phyloP scores from a whole-genome alignment of 2,888 invertebrate genomes.

The Nemapogon koenigi region DNA sequence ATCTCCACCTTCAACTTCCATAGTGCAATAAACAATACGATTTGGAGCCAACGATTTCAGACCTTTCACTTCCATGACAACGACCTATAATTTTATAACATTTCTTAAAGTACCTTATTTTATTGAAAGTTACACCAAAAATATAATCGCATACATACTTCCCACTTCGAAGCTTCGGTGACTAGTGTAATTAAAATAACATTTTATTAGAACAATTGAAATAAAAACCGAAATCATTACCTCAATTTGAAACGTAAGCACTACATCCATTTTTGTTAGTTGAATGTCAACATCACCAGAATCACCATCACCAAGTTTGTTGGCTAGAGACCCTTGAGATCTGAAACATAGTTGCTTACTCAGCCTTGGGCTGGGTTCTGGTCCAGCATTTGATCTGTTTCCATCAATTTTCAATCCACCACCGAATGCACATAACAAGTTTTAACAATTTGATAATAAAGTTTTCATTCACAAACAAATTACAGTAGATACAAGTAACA shows the following conservation, averaged over 20 bases:
- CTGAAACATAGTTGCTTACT: conserved; percentile 72
- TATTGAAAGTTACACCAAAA: no score
- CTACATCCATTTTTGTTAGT: conserved; percentile 97
- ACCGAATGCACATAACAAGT: conserved; percentile 17
- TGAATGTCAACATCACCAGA: conserved; percentile 95
- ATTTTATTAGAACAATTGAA: no score
- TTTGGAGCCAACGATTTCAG: conserved; percentile 95
- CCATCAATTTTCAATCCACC: conserved; percentile 29
- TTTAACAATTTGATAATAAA: background rate
- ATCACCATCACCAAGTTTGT: conserved; percentile 92
- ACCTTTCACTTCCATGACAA: conserved; percentile 99
- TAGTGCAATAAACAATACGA: conserved; percentile 99
- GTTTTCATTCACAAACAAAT: conserved; percentile 2
- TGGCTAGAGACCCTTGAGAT: conserved; percentile 89
- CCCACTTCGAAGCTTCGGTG: no score
- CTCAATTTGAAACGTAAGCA: conserved; percentile 95
- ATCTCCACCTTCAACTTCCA: conserved; percentile 99
- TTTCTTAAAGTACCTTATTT: no score
- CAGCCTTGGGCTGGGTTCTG: conserved; percentile 65
- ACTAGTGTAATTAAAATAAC: no score
- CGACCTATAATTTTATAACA: no score
- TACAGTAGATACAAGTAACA: conserved; percentile 11
- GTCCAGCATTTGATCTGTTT: conserved; percentile 52
- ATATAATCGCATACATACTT: no score
- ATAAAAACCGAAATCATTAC: conserved; percentile 64